Evolutionary conservation across 2,113 vertebrate species (phyloP).

Genomic region (Centropus unirufus): DNA sequence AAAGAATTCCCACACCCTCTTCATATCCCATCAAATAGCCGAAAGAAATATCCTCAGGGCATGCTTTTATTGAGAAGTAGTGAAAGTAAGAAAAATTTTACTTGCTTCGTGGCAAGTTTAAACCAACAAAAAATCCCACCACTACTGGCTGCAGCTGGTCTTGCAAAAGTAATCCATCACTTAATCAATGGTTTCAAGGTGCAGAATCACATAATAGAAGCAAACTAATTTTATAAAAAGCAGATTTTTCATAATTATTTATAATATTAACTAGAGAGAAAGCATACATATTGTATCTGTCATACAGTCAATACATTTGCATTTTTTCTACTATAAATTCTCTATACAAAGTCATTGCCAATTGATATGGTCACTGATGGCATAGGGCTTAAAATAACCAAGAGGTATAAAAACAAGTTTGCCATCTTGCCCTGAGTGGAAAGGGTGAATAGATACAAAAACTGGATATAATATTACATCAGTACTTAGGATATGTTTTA

Average conservation of each 20-base stretch:
- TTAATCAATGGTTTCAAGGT: neutral
- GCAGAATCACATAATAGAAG: conserved; percentile 13
- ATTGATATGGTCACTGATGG: conserved; percentile 61
- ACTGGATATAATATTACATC: neutral
- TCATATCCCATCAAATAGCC: accelerated
- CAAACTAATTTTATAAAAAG: conserved; percentile 25
- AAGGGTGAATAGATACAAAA: conserved; percentile 69
- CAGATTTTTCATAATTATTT: conserved; percentile 64
- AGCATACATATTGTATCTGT: conserved; percentile 74
- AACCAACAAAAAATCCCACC: neutral
- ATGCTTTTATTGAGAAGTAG: accelerated
- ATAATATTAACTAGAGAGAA: conserved; percentile 67
- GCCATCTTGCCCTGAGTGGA: conserved; percentile 81
- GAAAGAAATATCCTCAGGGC: neutral
- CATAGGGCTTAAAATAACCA: conserved; percentile 72
- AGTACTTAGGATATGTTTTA: no score
- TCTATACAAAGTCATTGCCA: conserved; percentile 71
- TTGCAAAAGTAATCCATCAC: neutral
- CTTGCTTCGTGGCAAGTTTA: accelerated
- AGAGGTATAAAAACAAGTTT: conserved; percentile 80
- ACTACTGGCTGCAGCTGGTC: conserved; percentile 22
- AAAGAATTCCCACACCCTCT: neutral
- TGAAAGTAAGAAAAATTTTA: accelerated
- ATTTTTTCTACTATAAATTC: conserved; percentile 36
- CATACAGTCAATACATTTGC: conserved; percentile 67